Percentiles rank a stretch among this genome's conserved stretches.
Conservation (phyloP, 2,113 vertebrate genomes). For the Himantopus leucocephalus region DNA sequence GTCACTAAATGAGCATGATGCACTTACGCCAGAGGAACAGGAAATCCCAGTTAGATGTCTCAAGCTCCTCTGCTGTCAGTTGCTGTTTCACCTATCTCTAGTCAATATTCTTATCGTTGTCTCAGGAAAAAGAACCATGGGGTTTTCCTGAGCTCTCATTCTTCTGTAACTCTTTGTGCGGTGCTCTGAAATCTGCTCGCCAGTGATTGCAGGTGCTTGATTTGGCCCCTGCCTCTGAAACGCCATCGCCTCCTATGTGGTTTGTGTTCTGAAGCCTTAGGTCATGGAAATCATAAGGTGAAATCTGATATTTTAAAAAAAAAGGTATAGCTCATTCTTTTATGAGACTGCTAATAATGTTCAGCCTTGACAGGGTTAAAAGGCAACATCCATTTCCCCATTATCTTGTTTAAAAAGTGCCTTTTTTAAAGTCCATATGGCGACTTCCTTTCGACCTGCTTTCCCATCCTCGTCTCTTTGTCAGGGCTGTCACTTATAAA, state of each 20-base stretch:
- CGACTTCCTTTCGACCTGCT: slow-evolving; percentile 96
- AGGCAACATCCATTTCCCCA: slow-evolving; percentile 73
- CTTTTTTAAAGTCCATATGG: slow-evolving; percentile 93
- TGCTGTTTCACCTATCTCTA: slow-evolving; percentile 49
- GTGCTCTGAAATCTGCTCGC: background rate
- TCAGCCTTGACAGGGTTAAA: slow-evolving; percentile 75
- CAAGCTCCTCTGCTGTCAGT: slow-evolving; percentile 15
- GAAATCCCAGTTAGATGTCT: slow-evolving; percentile 29
- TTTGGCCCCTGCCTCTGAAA: slow-evolving; percentile 23
- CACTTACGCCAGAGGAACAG: background rate
- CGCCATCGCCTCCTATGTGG: background rate
- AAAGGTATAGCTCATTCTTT: slow-evolving; percentile 31
- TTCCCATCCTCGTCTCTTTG: slow-evolving; percentile 92
- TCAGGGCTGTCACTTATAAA: slow-evolving; percentile 96
- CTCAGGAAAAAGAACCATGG: slow-evolving; percentile 39
- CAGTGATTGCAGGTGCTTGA: background rate
- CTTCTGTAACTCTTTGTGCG: slow-evolving; percentile 39
- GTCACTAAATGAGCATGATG: background rate
- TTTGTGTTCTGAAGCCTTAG: background rate
- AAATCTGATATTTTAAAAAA: background rate
- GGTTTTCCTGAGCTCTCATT: slow-evolving; percentile 37
- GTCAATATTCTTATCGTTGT: slow-evolving; percentile 45
- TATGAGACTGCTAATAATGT: slow-evolving; percentile 36
- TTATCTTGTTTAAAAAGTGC: slow-evolving; percentile 88
- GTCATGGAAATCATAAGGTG: slow-evolving; percentile 24